Evolutionary conservation across 2,797 vertebrate genomes (phyloP).

Genomic region (Triplophysa bombifrons): DNA sequence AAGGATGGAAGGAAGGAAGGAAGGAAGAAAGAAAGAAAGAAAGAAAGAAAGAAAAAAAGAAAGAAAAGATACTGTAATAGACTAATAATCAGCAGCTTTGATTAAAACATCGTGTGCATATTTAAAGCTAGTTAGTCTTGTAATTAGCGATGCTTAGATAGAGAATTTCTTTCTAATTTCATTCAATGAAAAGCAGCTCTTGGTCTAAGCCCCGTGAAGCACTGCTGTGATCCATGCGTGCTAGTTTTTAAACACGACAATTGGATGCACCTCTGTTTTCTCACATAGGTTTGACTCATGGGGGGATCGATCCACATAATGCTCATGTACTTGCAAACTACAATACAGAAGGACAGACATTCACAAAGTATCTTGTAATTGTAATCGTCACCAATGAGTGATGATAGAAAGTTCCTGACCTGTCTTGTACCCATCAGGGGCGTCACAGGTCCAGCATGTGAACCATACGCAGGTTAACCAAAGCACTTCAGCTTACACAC

Average conservation of each 20-base stretch:
- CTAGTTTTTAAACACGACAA: conserved; percentile 66
- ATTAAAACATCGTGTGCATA: conserved; percentile 27
- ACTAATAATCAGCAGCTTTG: too few relatives aligned
- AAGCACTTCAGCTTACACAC: conserved; percentile 81
- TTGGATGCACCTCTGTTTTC: conserved; percentile 86
- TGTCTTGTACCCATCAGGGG: conserved; percentile 75
- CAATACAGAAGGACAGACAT: neutral
- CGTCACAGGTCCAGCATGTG: conserved; percentile 70
- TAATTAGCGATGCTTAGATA: conserved; percentile 67
- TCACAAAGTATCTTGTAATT: neutral
- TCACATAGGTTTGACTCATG: conserved; percentile 95
- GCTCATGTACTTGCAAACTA: conserved; percentile 89
- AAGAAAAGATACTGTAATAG: too few relatives aligned
- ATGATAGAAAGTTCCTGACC: neutral
- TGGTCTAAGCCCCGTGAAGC: conserved; percentile 59
- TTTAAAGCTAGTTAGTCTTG: conserved; percentile 61
- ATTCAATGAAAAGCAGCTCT: conserved; percentile 64
- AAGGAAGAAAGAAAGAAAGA: too few relatives aligned
- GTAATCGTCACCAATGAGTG: neutral
- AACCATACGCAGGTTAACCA: conserved; percentile 89
- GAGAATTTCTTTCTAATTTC: conserved; percentile 66
- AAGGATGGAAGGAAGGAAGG: too few relatives aligned
- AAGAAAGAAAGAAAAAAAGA: too few relatives aligned
- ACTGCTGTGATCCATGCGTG: conserved; percentile 65
- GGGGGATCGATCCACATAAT: neutral